Percentiles rank a stretch among this genome's conserved stretches.
Conservation (phyloP, 2,797 vertebrate species). For the Anguilla anguilla region DNA sequence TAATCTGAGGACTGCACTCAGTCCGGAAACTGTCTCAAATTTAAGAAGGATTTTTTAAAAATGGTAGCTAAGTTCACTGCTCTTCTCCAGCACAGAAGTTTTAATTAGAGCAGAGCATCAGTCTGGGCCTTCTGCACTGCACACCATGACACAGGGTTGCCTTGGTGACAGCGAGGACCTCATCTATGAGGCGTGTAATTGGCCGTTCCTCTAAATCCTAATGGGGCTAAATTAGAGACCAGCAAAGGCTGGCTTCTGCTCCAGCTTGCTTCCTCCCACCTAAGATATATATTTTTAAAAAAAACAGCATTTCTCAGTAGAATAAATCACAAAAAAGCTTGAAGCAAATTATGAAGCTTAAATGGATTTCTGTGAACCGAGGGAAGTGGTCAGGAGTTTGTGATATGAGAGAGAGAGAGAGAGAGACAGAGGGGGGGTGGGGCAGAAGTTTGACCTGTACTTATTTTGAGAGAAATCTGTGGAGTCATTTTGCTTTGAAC, state of each 20-base stretch:
- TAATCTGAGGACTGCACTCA: neutral
- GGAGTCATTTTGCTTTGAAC: neutral
- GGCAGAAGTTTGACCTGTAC: too few species aligned
- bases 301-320: slow-evolving; percentile 49
- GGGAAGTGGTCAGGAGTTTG: neutral
- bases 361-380: slow-evolving; percentile 4
- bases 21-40: neutral
- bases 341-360: neutral
- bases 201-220: slow-evolving; percentile 29
- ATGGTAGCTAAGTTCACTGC: neutral
- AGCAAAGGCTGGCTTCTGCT: slow-evolving; percentile 39
- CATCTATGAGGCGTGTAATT: slow-evolving; percentile 34
- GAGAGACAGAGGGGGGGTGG: neutral
- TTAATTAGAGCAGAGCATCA: neutral
- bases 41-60: neutral
- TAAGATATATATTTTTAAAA: neutral
- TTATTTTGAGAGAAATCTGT: too few species aligned
- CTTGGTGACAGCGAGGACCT: slow-evolving; percentile 12
- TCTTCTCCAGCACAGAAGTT: neutral
- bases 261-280: slow-evolving; percentile 36
- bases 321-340: slow-evolving; percentile 52
- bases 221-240: slow-evolving; percentile 46
- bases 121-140: neutral
- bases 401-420: neutral
- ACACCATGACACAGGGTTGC: neutral